Evolutionary conservation across 2,113 vertebrate genomes (phyloP).

Genomic region (Hyperoodon ampullatus): DNA sequence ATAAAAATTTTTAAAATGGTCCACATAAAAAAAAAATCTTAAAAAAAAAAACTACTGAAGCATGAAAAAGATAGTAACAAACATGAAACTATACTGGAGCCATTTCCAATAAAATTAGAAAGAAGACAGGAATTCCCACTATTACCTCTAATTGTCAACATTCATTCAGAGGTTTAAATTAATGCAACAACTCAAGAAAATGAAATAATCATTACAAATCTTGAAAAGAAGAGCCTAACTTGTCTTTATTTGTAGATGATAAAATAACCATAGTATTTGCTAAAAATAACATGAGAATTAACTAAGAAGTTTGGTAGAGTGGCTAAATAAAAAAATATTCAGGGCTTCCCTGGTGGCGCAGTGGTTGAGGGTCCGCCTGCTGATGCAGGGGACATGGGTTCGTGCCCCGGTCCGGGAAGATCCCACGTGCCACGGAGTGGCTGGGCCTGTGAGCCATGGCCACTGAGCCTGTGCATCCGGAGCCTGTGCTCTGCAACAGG

Average conservation of each 20-base stretch:
- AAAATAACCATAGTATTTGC: background rate
- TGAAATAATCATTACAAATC: background rate
- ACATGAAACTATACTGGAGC: background rate
- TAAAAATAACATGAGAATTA: slow-evolving; percentile 36
- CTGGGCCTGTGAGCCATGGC: too few relatives aligned
- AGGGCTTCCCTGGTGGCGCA: too few relatives aligned
- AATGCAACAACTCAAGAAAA: slow-evolving; percentile 16
- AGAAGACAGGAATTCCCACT: background rate
- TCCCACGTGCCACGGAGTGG: too few relatives aligned
- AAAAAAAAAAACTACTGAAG: background rate
- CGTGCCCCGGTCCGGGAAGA: too few relatives aligned
- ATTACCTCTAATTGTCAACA: background rate
- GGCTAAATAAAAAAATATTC: background rate
- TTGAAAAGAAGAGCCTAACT: background rate
- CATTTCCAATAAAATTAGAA: background rate
- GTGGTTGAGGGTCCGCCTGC: too few relatives aligned
- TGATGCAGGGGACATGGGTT: too few relatives aligned
- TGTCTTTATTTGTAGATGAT: background rate
- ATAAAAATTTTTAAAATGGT: too few relatives aligned
- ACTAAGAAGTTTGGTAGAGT: background rate
- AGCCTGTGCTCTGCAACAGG: too few relatives aligned
- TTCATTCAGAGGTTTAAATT: slow-evolving; percentile 2
- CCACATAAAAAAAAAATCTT: too few relatives aligned
- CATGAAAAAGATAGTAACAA: slow-evolving; percentile 22
- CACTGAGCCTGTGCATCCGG: too few relatives aligned